Percentiles rank a stretch among this genome's conserved stretches.
Evolutionary conservation across 2,113 vertebrate genomes (phyloP).

Genomic region (Turnix velox): DNA sequence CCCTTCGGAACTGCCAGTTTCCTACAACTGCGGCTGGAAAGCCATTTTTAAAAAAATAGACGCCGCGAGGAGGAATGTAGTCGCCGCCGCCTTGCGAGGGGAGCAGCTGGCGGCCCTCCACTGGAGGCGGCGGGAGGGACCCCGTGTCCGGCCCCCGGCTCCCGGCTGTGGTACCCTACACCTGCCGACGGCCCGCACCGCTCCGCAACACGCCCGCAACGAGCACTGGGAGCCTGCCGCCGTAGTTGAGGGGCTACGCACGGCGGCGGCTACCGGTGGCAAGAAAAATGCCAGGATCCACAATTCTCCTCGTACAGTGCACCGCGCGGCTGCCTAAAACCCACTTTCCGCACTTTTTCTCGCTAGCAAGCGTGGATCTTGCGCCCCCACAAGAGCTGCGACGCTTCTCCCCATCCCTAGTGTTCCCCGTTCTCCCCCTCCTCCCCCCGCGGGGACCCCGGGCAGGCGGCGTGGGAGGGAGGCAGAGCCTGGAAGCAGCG

Average conservation of each 20-base stretch:
- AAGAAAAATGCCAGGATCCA: not conserved
- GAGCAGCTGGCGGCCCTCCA: not conserved
- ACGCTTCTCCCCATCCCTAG: not conserved
- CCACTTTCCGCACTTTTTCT: slow-evolving; percentile 30
- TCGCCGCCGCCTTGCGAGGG: not conserved
- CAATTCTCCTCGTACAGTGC: not conserved
- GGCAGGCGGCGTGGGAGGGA: not conserved
- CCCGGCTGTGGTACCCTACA: slow-evolving; percentile 42
- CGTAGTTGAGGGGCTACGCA: not conserved
- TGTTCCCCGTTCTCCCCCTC: too few species aligned
- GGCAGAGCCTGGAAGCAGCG: not conserved
- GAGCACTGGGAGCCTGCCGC: not conserved
- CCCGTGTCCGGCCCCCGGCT: slow-evolving; percentile 39
- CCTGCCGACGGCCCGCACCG: slow-evolving; percentile 41
- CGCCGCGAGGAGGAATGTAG: slow-evolving; percentile 7
- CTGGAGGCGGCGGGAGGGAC: not conserved
- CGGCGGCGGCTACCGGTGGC: not conserved
- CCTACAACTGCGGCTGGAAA: not conserved
- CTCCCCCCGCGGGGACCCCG: not conserved
- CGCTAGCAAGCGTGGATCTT: not conserved
- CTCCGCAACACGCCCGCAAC: not conserved
- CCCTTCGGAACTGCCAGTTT: not conserved
- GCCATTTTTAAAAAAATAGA: slow-evolving; percentile 57
- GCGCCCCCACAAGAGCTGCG: not conserved
- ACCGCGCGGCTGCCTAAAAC: not conserved